These are phyloP conservation scores for Phylloscopus collybita DNA, from an alignment of 2,797 vertebrate species.

Conservation along the genomic window DNA sequence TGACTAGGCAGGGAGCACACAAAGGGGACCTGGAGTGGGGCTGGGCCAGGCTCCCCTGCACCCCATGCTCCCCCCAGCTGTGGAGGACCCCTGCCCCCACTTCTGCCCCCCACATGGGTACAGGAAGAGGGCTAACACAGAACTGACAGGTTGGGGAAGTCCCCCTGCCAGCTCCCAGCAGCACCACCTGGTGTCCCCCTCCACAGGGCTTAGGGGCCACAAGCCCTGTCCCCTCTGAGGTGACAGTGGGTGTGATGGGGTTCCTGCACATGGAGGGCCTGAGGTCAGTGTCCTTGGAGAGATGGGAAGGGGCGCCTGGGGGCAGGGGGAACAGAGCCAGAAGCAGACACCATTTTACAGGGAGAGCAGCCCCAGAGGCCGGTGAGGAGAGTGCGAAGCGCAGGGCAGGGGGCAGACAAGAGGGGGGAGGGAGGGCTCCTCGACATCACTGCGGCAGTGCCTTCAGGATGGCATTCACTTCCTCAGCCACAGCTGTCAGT, in stretches of 20 bases:
- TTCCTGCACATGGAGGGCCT: neutral
- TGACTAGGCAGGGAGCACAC: slow-evolving; percentile 12
- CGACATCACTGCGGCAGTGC: slow-evolving; percentile 89
- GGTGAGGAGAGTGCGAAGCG: neutral
- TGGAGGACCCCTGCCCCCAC: neutral
- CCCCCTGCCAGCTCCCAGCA: neutral
- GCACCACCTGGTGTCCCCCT: neutral
- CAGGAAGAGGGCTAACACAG: neutral
- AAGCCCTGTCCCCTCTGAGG: neutral
- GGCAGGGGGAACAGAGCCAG: neutral
- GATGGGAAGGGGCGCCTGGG: neutral
- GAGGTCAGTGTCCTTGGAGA: neutral
- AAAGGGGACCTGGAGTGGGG: neutral
- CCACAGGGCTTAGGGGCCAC: neutral
- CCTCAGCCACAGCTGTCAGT: slow-evolving; percentile 93
- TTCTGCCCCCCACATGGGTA: neutral
- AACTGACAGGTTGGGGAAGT: neutral
- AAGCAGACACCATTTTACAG: slow-evolving; percentile 43
- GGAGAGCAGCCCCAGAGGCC: slow-evolving; percentile 3
- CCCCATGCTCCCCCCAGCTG: neutral
- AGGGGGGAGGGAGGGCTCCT: neutral
- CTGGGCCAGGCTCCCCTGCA: neutral
- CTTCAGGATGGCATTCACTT: slow-evolving; percentile 97
- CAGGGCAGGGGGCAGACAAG: neutral
- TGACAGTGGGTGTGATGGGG: neutral